Conservation (phyloP, 2,113 vertebrate species). For the Fregata magnificens region DNA sequence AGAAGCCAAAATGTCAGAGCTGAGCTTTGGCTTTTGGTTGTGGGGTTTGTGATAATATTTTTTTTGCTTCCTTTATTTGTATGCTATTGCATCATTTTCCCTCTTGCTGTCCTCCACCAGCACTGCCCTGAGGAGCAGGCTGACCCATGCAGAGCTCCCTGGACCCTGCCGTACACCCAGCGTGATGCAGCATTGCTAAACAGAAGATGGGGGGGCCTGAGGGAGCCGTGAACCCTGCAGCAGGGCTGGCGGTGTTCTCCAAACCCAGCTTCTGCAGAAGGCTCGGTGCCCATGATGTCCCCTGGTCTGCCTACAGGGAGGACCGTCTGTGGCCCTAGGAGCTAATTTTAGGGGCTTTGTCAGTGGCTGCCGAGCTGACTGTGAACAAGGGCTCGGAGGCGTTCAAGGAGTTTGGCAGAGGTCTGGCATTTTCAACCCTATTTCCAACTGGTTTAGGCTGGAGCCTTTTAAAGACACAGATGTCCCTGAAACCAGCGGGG, state of each 20-base stretch:
- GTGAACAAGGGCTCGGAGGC: neutral
- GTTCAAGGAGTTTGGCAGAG: neutral
- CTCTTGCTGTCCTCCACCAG: neutral
- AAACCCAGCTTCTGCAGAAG: neutral
- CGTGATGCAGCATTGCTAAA: neutral
- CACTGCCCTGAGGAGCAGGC: accelerated
- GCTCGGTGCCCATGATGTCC: neutral
- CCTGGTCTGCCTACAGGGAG: neutral
- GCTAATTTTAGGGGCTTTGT: neutral
- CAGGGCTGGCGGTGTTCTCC: accelerated
- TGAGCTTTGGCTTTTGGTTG: neutral
- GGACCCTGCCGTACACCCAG: neutral
- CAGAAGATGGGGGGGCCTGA: neutral
- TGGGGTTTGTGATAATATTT: neutral
- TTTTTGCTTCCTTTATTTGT: neutral
- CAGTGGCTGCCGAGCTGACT: neutral
- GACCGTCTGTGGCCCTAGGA: neutral
- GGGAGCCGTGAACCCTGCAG: accelerated
- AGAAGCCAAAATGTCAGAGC: neutral
- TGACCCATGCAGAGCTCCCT: neutral
- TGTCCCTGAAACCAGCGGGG: neutral
- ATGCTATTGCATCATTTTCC: neutral
- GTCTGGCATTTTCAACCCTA: neutral
- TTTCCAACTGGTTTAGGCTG: neutral
- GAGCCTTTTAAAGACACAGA: neutral